Conservation (phyloP, 2,797 vertebrate species). For the Pseudochirops corinnae region DNA sequence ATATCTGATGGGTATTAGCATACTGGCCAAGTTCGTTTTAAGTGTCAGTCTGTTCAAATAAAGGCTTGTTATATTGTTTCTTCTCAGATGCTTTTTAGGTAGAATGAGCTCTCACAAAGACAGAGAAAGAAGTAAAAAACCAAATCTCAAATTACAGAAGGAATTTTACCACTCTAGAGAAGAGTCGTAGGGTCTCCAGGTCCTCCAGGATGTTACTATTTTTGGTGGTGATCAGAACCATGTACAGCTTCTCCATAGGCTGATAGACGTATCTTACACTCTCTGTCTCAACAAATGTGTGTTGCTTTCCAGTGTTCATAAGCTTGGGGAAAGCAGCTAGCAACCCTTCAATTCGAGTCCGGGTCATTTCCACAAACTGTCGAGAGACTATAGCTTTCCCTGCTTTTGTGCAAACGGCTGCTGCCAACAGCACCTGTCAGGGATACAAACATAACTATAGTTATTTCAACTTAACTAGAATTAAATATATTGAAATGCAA, state of each 20-base stretch:
- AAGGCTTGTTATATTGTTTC: background rate
- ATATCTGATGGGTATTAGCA: background rate
- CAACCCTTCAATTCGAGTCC: constrained; percentile 96
- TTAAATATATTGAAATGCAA: background rate
- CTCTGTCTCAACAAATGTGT: constrained; percentile 99
- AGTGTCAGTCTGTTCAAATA: background rate
- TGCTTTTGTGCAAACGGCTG: constrained; percentile 99
- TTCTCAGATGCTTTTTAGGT: constrained; percentile 15
- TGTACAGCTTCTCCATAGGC: constrained; percentile 98
- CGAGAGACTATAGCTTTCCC: constrained; percentile 98
- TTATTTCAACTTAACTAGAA: constrained; percentile 31
- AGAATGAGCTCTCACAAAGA: constrained; percentile 46
- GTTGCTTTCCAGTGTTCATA: constrained; percentile 98
- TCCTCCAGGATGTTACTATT: constrained; percentile 99
- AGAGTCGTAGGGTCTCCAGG: constrained; percentile 96
- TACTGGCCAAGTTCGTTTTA: background rate
- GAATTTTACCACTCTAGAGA: constrained; percentile 95
- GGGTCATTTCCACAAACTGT: constrained; percentile 99
- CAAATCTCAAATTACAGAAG: background rate
- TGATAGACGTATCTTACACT: constrained; percentile 99
- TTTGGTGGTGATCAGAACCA: constrained; percentile 99
- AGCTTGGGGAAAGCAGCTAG: constrained; percentile 97
- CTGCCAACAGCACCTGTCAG: constrained; percentile 96
- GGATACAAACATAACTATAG: background rate
- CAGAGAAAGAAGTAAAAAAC: constrained; percentile 37